Evolutionary conservation across 2,113 vertebrate genomes (phyloP), one percentile per base, ranked within the genome.

Genomic region (Megalops atlanticus): DNA sequence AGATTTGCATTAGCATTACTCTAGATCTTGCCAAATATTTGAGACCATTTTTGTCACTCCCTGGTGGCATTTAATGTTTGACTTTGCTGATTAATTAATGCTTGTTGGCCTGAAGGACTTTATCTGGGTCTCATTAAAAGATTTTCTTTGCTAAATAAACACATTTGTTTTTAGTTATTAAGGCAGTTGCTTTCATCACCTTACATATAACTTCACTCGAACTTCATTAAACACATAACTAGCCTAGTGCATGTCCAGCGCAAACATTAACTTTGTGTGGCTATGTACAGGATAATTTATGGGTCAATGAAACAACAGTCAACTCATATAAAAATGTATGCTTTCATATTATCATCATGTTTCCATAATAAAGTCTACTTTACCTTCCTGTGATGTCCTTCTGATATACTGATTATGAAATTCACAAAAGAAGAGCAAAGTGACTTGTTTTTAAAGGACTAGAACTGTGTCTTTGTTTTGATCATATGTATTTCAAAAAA

Each of bases 151-250:
- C 72, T 31, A 76, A 76, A 49, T 36, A 1, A 76, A 47, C 35
- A 8, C 31, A n/a, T n/a, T n/a, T n/a, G n/a, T n/a, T n/a, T n/a
- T n/a, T n/a, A n/a, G n/a, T n/a, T n/a, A n/a, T n/a, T n/a, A n/a
- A n/a, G n/a, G n/a, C n/a, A 52, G 47, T 76, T 35, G 74, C 52
- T 49, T 76, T 49, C 15, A 43, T 47, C 31, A 76, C 31, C 45
- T 14, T 45, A 52, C 11, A 76, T n/a, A 49, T 18, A 58, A 64
- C 24, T 64, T 64, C 58, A 21, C 58, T n/a, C n/a, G 18, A 24
- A 58, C 52, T n/a, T 6, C 10, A 8, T 31, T 31, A 2, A 10
- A 64, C n/a, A 27, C 58, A 64, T 64, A 64, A 64, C 10, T 10
- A 64, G 58, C 58, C 10, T 27, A 64, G 7, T 31, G 58, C 58